Base-by-base conservation (phyloP, 2,797 vertebrate genomes). In the Hemibagrus guttatus region DNA sequence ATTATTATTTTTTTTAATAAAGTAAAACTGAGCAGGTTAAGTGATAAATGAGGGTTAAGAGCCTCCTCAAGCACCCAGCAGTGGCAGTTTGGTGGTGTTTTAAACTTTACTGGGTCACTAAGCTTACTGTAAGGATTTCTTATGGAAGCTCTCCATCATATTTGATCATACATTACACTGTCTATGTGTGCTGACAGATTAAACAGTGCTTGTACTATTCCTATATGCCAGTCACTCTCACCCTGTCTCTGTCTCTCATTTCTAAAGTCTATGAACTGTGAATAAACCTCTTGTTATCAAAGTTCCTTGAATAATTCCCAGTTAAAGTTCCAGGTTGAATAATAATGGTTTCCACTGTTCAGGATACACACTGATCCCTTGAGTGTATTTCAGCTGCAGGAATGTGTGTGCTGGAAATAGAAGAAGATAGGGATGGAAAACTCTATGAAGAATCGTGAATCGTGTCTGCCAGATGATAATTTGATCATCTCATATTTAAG, bases 371-470 rank as follows among this genome's bases (percentile, higher is more conserved):
- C 49, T 26, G 49, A 78, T 81, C 83, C 81, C 72, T 76, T 28
- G 61, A 68, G 52, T 84, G 28, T 80, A 14, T 83, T 92, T 85
- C 86, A 69, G 31, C 83, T 86, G 80, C 71, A 99, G 98, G 97
- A 97, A 93, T 97, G 93, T 89, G 98, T 98, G 87, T 95, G 97
- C 12, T 91, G 98, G 89, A 98, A 97, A 89, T 97, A 97, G 93
- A 97, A 98, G 94, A 98, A 97, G 90, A 92, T 98, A 91, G 96
- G 97, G 93, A 97, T 98, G 92, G 98, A 97, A 98, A 98, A 91
- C 97, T 97, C 85, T 98, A 96, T 54, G 98, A 99, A 95, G 98
- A 98, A 93, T 96, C 98, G 97, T 98, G 98, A 98, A 93, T 96
- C 98, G 97, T 98, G 97, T 92, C 96, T 99, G 94, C 94, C 95